Percentiles rank a stretch among this genome's conserved stretches.
Conservation (phyloP, 2,888 invertebrate species). For the Zaprionus lineosus region DNA sequence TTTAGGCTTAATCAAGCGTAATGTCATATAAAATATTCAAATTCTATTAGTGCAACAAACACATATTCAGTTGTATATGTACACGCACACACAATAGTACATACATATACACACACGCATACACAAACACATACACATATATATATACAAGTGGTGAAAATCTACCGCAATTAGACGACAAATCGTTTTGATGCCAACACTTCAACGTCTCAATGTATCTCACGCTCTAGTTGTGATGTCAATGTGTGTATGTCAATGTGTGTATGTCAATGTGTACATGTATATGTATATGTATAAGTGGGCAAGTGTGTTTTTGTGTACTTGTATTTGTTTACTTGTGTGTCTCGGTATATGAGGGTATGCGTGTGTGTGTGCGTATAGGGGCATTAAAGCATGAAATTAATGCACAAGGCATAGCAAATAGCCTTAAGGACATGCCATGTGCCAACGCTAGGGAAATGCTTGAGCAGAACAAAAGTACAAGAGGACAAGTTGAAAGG, state of each 20-base stretch:
- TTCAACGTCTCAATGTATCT: constrained; percentile 13
- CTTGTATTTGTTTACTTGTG: constrained; percentile 20
- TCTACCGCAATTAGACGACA: constrained; percentile 59
- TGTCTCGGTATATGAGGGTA: no score
- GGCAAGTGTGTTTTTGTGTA: constrained; percentile 8
- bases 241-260: constrained; percentile 6
- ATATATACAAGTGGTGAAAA: constrained; percentile 47
- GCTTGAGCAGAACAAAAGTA: constrained; percentile 1
- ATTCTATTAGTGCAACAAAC: constrained; percentile 38
- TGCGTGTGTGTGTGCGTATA: constrained; percentile 26
- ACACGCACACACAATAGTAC: background rate
- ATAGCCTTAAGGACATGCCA: constrained; percentile 55
- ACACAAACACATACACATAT: no score
- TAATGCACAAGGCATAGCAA: constrained; percentile 57
- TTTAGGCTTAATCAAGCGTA: constrained; percentile 42
- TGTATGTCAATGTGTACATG: constrained; percentile 2
- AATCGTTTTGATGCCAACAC: constrained; percentile 52
- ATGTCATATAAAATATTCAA: constrained; percentile 49
- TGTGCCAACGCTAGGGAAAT: constrained; percentile 20
- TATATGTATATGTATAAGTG: background rate
- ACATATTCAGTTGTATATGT: background rate
- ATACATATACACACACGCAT: constrained; percentile 6
- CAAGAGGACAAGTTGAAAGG: background rate
- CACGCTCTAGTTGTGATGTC: constrained; percentile 37
- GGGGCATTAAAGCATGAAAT: constrained; percentile 65